A percentile compares a stretch with the other conserved stretches of the same genome.
These are phyloP conservation scores for Toxotes chatareus DNA, from an alignment of 2,113 vertebrate species.

Conservation along the genomic window DNA sequence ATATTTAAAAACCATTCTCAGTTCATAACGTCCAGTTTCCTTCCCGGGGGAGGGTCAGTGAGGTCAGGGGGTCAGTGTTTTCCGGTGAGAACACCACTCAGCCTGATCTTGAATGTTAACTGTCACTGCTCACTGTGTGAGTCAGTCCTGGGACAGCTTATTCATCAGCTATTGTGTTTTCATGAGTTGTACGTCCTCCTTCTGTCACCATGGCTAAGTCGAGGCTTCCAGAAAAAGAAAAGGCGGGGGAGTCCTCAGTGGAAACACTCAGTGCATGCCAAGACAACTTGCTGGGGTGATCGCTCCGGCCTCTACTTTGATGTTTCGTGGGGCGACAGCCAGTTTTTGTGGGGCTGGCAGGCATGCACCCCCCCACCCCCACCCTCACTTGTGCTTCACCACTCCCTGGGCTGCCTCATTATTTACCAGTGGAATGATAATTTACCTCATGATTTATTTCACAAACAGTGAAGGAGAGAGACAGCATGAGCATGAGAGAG, in stretches of 20 bases:
- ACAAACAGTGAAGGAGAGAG: constrained; percentile 1
- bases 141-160: constrained; percentile 34
- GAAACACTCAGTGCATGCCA: constrained; percentile 46
- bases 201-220: constrained; percentile 64
- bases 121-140: constrained; percentile 2
- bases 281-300: constrained; percentile 60
- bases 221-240: constrained; percentile 50
- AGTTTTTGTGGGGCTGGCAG: constrained; percentile 48
- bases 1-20: constrained; percentile 51
- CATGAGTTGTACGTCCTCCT: constrained; percentile 61
- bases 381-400: constrained; percentile 34
- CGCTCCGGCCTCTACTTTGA: constrained; percentile 38
- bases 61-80: constrained; percentile 26
- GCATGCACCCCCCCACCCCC: constrained; percentile 27
- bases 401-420: constrained; percentile 35
- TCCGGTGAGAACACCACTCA: background rate
- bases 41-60: constrained; percentile 7
- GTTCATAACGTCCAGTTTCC: constrained; percentile 25
- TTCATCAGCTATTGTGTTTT: constrained; percentile 57
- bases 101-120: background rate
- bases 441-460: constrained; percentile 46
- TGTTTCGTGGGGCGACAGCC: constrained; percentile 61
- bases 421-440: constrained; percentile 39
- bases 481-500: background rate
- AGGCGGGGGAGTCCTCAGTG: constrained; percentile 47